phyloP scores from a whole-genome alignment of 2,888 invertebrate species.

The Ophraella communa region DNA sequence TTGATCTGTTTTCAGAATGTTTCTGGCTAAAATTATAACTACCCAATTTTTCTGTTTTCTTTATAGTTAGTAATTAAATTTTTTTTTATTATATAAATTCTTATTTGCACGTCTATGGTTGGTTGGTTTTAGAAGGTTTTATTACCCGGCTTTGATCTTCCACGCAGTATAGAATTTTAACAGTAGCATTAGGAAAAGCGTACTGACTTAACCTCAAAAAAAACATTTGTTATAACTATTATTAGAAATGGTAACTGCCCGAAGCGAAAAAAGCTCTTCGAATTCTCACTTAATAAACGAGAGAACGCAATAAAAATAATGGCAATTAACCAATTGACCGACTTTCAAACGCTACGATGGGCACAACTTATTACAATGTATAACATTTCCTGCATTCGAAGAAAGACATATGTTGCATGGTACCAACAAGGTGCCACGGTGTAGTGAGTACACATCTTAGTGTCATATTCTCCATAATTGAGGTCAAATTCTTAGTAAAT shows the following conservation, averaged over 20 bases:
- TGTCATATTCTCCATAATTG: background rate
- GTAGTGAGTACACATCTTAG: background rate
- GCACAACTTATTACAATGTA: slow-evolving; percentile 6
- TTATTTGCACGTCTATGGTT: too few species aligned
- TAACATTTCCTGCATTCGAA: slow-evolving; percentile 12
- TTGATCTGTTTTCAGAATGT: too few species aligned
- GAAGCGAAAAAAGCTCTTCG: background rate
- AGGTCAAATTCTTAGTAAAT: background rate
- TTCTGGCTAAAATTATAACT: too few species aligned
- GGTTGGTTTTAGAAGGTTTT: too few species aligned
- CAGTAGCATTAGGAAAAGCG: too few species aligned
- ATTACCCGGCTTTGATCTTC: too few species aligned
- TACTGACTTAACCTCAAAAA: too few species aligned
- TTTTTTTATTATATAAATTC: too few species aligned
- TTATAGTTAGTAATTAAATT: too few species aligned
- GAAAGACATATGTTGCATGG: slow-evolving; percentile 4
- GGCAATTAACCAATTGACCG: slow-evolving; percentile 21
- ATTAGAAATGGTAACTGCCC: background rate
- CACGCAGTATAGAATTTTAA: too few species aligned
- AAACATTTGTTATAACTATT: slow-evolving; percentile 6
- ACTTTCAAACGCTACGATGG: slow-evolving; percentile 12
- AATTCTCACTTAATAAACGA: background rate
- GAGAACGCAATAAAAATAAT: slow-evolving; percentile 7
- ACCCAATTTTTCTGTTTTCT: too few species aligned
- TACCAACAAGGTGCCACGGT: slow-evolving; percentile 4